Conservation (phyloP, 2,888 invertebrate species). For the Therioaphis trifolii region DNA sequence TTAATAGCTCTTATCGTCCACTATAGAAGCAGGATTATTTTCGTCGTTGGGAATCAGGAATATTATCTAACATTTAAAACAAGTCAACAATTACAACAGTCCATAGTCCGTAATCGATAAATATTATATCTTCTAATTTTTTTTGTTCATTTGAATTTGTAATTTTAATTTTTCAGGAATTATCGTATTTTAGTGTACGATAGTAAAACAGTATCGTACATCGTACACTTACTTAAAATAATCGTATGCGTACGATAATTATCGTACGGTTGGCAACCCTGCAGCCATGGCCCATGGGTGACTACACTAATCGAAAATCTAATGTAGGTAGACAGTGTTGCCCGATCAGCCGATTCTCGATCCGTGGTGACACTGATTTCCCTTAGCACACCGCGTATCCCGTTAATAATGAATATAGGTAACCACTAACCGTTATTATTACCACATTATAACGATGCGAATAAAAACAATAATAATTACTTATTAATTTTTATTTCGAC, state of each 20-base stretch:
- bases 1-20: neutral
- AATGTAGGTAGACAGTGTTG: no score
- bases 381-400: no score
- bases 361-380: no score
- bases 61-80: neutral
- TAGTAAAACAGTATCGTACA: neutral
- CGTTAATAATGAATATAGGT: no score
- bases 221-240: neutral
- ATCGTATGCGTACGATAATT: neutral
- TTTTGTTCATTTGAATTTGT: slow-evolving; percentile 8
- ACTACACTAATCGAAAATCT: no score
- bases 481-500: no score
- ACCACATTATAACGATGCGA: no score
- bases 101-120: neutral
- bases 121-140: neutral
- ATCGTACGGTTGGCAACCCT: neutral
- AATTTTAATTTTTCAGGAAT: neutral
- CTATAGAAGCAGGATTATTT: neutral
- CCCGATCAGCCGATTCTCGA: no score
- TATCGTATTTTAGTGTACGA: slow-evolving; percentile 5
- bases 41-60: neutral
- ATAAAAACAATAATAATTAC: no score
- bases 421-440: no score
- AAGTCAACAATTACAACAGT: neutral
- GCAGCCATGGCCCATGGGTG: no score